These are phyloP conservation scores for Delphinapterus leucas DNA, from an alignment of 2,113 vertebrate genomes.

Conservation along the genomic window DNA sequence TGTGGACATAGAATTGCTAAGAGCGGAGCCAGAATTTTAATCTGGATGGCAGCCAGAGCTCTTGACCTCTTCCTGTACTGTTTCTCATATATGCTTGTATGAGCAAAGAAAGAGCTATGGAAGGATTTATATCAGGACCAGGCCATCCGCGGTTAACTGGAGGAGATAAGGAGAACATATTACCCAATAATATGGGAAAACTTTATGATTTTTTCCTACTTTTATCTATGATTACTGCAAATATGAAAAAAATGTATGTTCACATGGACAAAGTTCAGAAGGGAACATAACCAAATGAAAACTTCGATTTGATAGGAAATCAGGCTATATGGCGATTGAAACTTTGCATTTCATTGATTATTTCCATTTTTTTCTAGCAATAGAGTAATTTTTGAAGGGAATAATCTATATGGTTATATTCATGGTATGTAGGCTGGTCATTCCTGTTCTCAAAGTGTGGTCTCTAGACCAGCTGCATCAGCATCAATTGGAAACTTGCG, in stretches of 20 bases:
- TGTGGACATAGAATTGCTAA: not conserved
- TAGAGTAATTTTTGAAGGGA: not conserved
- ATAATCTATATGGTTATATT: not conserved
- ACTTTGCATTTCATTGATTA: not conserved
- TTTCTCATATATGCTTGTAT: not conserved
- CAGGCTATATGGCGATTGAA: not conserved
- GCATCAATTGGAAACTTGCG: not conserved
- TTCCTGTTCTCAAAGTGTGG: not conserved
- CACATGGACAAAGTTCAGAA: not conserved
- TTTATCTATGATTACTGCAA: not conserved
- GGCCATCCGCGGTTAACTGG: not conserved
- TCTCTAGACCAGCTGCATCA: not conserved
- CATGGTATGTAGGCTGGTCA: not conserved
- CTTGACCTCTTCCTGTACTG: not conserved
- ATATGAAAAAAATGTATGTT: not conserved
- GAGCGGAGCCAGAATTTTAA: not conserved
- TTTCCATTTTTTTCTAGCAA: not conserved
- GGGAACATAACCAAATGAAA: not conserved
- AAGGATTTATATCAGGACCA: not conserved
- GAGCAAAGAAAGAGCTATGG: not conserved
- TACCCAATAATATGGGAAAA: not conserved
- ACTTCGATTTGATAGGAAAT: not conserved
- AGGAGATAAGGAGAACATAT: not conserved
- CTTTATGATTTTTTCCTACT: not conserved
- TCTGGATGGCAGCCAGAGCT: not conserved